Base-by-base conservation (phyloP, 2,888 invertebrate genomes). In the Megaustenia siamemsis region DNA sequence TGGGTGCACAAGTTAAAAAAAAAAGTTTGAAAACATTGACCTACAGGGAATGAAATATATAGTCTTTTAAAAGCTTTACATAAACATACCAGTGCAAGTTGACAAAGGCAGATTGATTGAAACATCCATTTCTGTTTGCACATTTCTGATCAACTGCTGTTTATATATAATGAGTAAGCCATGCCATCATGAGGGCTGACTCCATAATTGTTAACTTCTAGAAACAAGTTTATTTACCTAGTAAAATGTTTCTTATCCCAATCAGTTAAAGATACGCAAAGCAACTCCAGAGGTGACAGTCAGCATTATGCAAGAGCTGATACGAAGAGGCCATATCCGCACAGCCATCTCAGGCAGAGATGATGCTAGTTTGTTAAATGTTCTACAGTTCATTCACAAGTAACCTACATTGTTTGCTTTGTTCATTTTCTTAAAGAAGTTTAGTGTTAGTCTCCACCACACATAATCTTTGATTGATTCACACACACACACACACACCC, bases 301-400 rank as follows among this genome's bases (percentile, higher is more conserved):
- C 53, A 96, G 96, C 78, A 95, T 98, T 10, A 95, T 98, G 91
- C 97, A 97, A 93, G 98, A 98, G 94, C 94, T 99, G 86, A 96
- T 97, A n/a, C 88, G 97, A 91, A 95, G 98, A 83, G 96, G 96
- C 93, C 97, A 96, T 0, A 94, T 99, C 35, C 95, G 95, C 90
- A 95, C 96, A 86, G 97, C 98, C 0, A 94, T 98, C 71, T 95
- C 96, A 71, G 96, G 96, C 2, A 95, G 97, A 85, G 95, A 86
- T 80, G 49, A 86, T 56, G 40, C 60, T 71, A 71, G 73, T 15
- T 49, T 84, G 40, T 28, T 32, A 3, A 24, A 6, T 24, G 28
- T 84, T 15, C 21, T 84, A 12, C 63, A 35, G 21, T 84, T 84
- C 60, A 80, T 84, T 24, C 80, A 75, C 18, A 84, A 84, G 79